Evolutionary conservation across 2,797 vertebrate genomes (phyloP).

Genomic region (Bradypodion pumilum): DNA sequence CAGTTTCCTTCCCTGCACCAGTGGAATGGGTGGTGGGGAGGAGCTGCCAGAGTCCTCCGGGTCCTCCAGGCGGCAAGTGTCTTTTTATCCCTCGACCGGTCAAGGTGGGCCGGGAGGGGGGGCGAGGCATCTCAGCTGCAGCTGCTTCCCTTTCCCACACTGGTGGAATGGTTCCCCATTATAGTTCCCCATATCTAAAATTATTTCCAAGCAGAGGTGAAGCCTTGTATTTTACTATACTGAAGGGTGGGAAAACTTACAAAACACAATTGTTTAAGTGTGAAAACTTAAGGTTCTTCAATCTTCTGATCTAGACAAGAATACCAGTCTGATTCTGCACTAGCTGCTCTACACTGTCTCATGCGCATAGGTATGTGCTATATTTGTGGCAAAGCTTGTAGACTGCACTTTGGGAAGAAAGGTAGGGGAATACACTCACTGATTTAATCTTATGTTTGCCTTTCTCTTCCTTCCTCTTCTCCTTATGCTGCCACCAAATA

Average conservation of each 20-base stretch:
- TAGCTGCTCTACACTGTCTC: not conserved
- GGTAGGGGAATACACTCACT: not conserved
- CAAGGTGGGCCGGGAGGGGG: no score
- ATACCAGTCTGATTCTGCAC: not conserved
- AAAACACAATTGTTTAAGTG: not conserved
- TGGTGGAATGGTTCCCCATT: no score
- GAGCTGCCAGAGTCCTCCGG: no score
- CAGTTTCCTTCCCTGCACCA: no score
- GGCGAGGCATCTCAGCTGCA: no score
- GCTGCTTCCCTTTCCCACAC: no score
- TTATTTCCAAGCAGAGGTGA: no score
- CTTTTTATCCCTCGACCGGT: no score
- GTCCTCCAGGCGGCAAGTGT: no score
- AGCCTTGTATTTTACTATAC: not conserved
- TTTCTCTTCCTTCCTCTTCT: not conserved
- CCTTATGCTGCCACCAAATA: not conserved
- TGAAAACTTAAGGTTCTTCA: not conserved
- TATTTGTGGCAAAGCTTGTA: not conserved
- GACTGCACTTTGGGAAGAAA: not conserved
- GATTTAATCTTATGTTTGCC: not conserved
- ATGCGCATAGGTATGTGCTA: not conserved
- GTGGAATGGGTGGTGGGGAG: no score
- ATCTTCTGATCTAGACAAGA: not conserved
- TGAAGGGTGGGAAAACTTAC: not conserved
- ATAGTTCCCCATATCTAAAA: not conserved